Conservation (phyloP, 2,113 vertebrate species). For the Numenius arquata region DNA sequence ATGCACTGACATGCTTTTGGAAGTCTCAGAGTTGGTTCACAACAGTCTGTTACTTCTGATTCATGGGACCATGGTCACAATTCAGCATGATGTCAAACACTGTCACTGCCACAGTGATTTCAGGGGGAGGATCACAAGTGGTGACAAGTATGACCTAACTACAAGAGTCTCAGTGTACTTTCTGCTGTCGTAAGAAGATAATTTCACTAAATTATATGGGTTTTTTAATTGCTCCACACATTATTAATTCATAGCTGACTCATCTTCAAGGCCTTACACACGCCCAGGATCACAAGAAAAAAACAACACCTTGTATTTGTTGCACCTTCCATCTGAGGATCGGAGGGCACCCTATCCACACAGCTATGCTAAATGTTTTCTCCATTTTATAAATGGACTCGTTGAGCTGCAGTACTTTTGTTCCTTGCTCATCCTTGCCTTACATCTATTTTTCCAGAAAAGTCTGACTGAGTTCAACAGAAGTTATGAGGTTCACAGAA, state of each 20-base stretch:
- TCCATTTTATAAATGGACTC: neutral
- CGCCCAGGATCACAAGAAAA: neutral
- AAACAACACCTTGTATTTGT: neutral
- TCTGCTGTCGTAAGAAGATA: neutral
- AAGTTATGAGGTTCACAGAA: neutral
- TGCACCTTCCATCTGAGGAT: neutral
- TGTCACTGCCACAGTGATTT: neutral
- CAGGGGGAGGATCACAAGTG: neutral
- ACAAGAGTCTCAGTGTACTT: neutral
- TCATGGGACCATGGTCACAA: neutral
- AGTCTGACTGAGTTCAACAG: neutral
- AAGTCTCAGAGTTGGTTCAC: neutral
- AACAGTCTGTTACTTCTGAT: neutral
- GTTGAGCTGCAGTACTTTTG: neutral
- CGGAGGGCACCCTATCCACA: neutral
- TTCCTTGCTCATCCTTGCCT: neutral
- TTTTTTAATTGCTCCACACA: constrained; percentile 1
- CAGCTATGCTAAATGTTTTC: neutral
- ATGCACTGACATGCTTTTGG: neutral
- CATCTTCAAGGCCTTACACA: neutral
- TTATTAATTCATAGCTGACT: constrained; percentile 21
- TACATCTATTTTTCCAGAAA: neutral
- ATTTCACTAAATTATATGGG: neutral
- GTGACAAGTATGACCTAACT: neutral
- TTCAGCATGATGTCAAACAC: neutral